Conservation (phyloP, 2,888 invertebrate genomes). For the Seladonia tumulorum region DNA sequence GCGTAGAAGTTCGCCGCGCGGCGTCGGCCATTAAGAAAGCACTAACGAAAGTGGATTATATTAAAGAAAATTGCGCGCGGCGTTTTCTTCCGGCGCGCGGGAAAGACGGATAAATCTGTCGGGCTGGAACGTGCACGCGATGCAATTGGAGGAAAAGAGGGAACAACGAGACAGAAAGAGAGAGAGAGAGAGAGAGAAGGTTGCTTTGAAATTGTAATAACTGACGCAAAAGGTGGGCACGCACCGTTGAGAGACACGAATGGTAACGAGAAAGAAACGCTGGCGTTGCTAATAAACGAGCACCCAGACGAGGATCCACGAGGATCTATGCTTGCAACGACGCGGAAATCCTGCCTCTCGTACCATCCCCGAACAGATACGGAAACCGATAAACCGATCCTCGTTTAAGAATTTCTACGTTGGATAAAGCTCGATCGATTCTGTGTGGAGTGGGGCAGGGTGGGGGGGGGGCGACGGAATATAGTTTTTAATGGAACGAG, state of each 20-base stretch:
- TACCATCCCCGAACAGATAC: neutral
- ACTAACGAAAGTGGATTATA: constrained; percentile 53
- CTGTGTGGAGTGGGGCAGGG: too few species aligned
- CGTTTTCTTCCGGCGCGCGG: constrained; percentile 1
- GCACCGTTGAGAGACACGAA: neutral
- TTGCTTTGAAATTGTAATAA: constrained; percentile 24
- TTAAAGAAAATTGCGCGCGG: constrained; percentile 16
- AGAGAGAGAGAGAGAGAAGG: neutral
- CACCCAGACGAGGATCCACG: neutral
- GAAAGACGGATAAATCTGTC: constrained; percentile 19
- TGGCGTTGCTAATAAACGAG: neutral
- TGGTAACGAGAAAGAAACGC: neutral
- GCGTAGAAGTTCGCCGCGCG: constrained; percentile 30
- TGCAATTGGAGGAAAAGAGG: neutral
- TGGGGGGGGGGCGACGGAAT: neutral
- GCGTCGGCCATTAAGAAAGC: constrained; percentile 31
- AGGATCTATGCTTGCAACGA: neutral
- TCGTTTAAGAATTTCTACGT: neutral
- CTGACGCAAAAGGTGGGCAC: neutral
- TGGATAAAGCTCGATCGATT: neutral
- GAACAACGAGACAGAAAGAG: neutral
- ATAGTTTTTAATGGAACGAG: neutral
- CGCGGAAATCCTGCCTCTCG: neutral
- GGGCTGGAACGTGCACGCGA: constrained; percentile 16
- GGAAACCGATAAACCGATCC: neutral